Conservation (phyloP, 2,888 invertebrate genomes). For the Drosophila emarginata region DNA sequence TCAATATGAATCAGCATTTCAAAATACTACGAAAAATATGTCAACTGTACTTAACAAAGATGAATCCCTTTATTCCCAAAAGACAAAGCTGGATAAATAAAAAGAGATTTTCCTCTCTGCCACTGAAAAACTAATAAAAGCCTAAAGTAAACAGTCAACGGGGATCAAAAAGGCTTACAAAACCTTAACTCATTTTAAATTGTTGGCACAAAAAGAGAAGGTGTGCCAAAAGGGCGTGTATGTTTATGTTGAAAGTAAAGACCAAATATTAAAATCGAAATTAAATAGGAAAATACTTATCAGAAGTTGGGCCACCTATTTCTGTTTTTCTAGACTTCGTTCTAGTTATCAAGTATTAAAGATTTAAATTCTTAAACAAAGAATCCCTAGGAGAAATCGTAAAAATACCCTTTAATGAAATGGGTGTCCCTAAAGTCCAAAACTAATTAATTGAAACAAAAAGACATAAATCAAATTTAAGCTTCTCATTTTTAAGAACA, state of each 20-base stretch:
- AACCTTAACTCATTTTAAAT: background rate
- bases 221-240: background rate
- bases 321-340: too few species aligned
- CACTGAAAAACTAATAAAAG: constrained; percentile 1
- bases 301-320: too few species aligned
- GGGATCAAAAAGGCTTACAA: background rate
- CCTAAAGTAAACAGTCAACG: background rate
- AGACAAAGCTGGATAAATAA: background rate
- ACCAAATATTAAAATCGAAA: background rate
- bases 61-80: too few species aligned
- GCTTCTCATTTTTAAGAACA: too few species aligned
- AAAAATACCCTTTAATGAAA: background rate
- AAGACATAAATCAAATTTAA: too few species aligned
- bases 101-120: background rate
- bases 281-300: too few species aligned
- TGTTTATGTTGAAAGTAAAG: background rate
- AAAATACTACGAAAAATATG: background rate
- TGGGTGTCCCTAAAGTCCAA: background rate
- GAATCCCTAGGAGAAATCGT: too few species aligned
- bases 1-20: background rate
- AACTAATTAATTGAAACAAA: too few species aligned
- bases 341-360: too few species aligned
- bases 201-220: background rate
- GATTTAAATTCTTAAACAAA: too few species aligned
- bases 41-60: background rate